Evolutionary conservation across 2,113 vertebrate genomes (phyloP), one percentile per base, ranked within the genome.

Genomic region (Polypterus senegalus): DNA sequence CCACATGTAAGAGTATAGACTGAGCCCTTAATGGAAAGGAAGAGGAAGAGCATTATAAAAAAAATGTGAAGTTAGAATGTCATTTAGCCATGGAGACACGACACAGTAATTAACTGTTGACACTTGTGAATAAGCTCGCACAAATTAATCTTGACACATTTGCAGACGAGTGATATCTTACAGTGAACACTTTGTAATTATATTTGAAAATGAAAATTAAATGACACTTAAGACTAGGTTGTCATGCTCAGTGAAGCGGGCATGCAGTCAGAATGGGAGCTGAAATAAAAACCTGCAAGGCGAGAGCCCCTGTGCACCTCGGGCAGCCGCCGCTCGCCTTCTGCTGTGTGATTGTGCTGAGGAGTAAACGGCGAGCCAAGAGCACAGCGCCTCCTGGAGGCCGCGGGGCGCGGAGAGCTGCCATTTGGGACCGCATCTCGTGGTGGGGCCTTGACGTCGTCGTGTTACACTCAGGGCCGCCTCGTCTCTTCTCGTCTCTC

Each of bases 131-230:
- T 94, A 91, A 94, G 90, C 88, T 90, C 87, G 91, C 93, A 91
- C 92, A 98, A 98, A 98, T 98, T 97, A 94, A 97, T 97, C 93
- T 89, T 97, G 95, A 98, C 94, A 98, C 93, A 98, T 97, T 97
- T 94, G 91, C 94, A 97, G 92, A 94, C 90, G 92, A 91, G 88
- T 89, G 88, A 91, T 95, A 95, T 97, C 93, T 94, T 91, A 94
- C 92, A 94, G 94, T 88, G 94, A 97, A 96, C 92, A 93, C 92
- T 98, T 96, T 94, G 93, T 99, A 99, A 99, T 99, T 98, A 97
- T 97, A 99, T 97, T 93, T 96, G 90, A 97, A 97, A 96, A 97
- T 96, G 92, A 97, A 98, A 97, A 98, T 99, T 93, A 97, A 99
- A 96, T 96, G 93, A 98, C 94, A 99, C 92, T 98, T 98, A 97